Conservation (phyloP, 2,113 vertebrate genomes). For the Misgurnus anguillicaudatus region DNA sequence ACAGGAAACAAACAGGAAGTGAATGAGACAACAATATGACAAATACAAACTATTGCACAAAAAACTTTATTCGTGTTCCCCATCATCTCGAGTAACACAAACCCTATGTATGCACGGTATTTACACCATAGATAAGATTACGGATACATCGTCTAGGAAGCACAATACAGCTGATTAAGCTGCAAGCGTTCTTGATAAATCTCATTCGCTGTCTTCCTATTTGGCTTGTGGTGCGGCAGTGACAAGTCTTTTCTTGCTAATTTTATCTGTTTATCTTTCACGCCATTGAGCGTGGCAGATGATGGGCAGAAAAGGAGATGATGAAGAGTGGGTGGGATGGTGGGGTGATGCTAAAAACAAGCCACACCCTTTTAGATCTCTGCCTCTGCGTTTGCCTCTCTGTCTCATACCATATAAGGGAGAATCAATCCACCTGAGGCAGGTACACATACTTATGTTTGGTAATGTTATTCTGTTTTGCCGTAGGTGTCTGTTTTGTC, state of each 20-base stretch:
- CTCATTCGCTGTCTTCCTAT: conserved; percentile 11
- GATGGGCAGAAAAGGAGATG: conserved; percentile 12
- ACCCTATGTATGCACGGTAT: not conserved
- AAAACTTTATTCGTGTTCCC: not conserved
- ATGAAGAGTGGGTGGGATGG: conserved; percentile 52
- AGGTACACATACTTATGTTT: not conserved
- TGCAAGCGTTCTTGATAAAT: not conserved
- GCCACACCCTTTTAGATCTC: conserved; percentile 44
- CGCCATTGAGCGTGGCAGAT: conserved; percentile 48
- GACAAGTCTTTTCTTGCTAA: conserved; percentile 48
- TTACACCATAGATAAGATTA: not conserved
- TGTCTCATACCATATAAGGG: conserved; percentile 74
- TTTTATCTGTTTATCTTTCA: conserved; percentile 58
- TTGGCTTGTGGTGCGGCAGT: conserved; percentile 46
- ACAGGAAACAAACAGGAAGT: not conserved
- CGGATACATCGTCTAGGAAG: not conserved
- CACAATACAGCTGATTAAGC: not conserved
- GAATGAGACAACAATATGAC: not conserved
- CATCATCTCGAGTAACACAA: not conserved
- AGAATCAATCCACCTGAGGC: conserved; percentile 62
- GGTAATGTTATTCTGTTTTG: not conserved
- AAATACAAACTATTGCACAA: not conserved
- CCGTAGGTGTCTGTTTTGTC: not conserved
- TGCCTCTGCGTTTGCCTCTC: not conserved
- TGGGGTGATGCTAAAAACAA: conserved; percentile 47